phyloP scores from a whole-genome alignment of 2,797 vertebrate species.

The Pangasius larnaudii region DNA sequence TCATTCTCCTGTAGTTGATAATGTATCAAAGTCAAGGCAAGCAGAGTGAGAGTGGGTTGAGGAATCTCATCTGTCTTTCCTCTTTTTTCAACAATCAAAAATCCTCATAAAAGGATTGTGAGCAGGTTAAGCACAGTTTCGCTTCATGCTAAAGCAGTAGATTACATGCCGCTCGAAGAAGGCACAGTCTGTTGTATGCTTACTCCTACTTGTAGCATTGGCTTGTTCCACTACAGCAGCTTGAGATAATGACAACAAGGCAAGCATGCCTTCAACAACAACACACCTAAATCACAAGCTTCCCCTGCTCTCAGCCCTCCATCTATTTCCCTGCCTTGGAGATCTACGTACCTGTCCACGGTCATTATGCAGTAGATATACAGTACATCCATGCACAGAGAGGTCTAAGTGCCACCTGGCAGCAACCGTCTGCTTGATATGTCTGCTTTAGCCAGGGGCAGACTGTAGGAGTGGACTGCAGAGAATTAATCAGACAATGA shows the following conservation, averaged over 20 bases:
- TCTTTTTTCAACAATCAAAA: slow-evolving; percentile 41
- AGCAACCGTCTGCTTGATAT: slow-evolving; percentile 36
- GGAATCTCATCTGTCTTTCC: slow-evolving; percentile 46
- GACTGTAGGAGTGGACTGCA: slow-evolving; percentile 32
- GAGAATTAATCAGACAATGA: slow-evolving; percentile 44
- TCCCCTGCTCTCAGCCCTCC: slow-evolving; percentile 20
- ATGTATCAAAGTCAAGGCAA: slow-evolving; percentile 45
- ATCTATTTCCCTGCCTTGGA: slow-evolving; percentile 46
- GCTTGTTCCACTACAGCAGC: slow-evolving; percentile 51
- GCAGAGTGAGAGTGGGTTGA: slow-evolving; percentile 30
- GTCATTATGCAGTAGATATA: slow-evolving; percentile 48
- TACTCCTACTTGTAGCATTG: slow-evolving; percentile 56
- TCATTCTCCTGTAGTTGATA: slow-evolving; percentile 49
- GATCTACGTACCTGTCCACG: slow-evolving; percentile 41
- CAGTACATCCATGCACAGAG: slow-evolving; percentile 48
- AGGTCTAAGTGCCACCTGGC: slow-evolving; percentile 59
- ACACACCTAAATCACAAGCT: slow-evolving; percentile 46
- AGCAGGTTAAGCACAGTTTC: slow-evolving; percentile 54
- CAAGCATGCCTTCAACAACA: slow-evolving; percentile 52
- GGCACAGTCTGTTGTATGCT: slow-evolving; percentile 42
- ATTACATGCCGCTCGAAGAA: slow-evolving; percentile 51
- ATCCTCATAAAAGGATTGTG: slow-evolving; percentile 56
- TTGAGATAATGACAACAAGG: slow-evolving; percentile 57
- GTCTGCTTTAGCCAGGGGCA: slow-evolving; percentile 25
- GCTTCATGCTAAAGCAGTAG: slow-evolving; percentile 45